Evolutionary conservation across 2,888 invertebrate species (phyloP).

Genomic region (Xylophagus ater): DNA sequence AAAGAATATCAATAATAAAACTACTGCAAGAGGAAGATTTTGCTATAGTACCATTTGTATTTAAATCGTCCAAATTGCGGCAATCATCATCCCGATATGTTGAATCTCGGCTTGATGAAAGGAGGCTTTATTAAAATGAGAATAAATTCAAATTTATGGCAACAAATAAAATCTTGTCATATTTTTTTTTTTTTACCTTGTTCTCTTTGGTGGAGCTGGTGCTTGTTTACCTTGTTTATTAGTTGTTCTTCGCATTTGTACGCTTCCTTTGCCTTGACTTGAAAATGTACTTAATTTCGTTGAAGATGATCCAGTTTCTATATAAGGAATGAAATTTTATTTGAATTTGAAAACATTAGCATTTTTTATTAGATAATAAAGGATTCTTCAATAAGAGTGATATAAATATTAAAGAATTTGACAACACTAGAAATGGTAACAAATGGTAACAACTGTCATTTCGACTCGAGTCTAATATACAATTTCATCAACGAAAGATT

Average conservation of each 20-base stretch:
- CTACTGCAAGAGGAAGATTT: slow-evolving; percentile 42
- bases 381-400: too few relatives aligned
- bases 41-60: slow-evolving; percentile 39
- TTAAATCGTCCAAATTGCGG: slow-evolving; percentile 35
- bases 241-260: slow-evolving; percentile 76
- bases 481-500: too few relatives aligned
- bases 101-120: slow-evolving; percentile 39
- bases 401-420: too few relatives aligned
- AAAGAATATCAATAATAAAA: slow-evolving; percentile 41
- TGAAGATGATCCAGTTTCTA: slow-evolving; percentile 41
- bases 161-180: background rate
- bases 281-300: slow-evolving; percentile 55
- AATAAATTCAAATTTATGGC: background rate
- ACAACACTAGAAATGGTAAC: too few relatives aligned
- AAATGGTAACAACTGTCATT: too few relatives aligned
- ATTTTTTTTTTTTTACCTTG: slow-evolving; percentile 50
- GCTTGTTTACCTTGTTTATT: slow-evolving; percentile 87
- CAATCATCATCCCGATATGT: slow-evolving; percentile 40
- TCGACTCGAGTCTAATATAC: too few relatives aligned
- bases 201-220: slow-evolving; percentile 90
- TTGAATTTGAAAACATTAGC: too few relatives aligned
- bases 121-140: slow-evolving; percentile 24
- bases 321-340: too few relatives aligned
- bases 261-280: slow-evolving; percentile 50
- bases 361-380: too few relatives aligned